Evolutionary conservation across 2,113 vertebrate species (phyloP).

Genomic region (Centropus bengalensis): DNA sequence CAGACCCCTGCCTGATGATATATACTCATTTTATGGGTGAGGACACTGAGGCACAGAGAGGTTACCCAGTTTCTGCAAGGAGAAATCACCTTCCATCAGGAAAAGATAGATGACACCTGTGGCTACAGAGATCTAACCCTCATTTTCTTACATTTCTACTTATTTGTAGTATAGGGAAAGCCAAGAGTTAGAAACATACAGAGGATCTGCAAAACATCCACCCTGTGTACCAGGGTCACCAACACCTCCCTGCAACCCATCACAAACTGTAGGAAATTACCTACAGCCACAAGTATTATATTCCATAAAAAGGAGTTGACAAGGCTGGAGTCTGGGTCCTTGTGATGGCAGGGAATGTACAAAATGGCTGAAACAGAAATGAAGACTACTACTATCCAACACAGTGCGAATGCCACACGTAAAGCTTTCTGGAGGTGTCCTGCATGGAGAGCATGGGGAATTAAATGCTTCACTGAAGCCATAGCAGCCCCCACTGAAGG

Average conservation of each 20-base stretch:
- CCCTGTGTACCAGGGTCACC: background rate
- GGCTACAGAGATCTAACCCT: background rate
- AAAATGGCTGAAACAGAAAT: background rate
- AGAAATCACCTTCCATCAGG: background rate
- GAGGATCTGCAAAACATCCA: background rate
- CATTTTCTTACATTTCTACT: background rate
- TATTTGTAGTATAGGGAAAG: background rate
- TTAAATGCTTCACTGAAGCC: background rate
- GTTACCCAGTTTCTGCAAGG: background rate
- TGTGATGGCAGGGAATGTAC: background rate
- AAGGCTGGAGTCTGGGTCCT: background rate
- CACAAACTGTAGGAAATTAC: background rate
- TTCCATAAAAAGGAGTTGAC: background rate
- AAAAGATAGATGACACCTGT: background rate
- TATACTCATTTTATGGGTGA: background rate
- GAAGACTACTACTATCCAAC: background rate
- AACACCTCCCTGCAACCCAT: background rate
- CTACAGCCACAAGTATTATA: background rate
- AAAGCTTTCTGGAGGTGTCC: background rate
- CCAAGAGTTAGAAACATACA: background rate
- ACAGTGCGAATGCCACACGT: background rate
- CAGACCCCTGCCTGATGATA: background rate
- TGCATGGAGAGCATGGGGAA: background rate
- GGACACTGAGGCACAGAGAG: background rate
- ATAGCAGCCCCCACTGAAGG: background rate